Evolutionary conservation across 2,888 invertebrate species (phyloP), one percentile per base, ranked within the genome.

Genomic region (Phrixothrix hirtus): DNA sequence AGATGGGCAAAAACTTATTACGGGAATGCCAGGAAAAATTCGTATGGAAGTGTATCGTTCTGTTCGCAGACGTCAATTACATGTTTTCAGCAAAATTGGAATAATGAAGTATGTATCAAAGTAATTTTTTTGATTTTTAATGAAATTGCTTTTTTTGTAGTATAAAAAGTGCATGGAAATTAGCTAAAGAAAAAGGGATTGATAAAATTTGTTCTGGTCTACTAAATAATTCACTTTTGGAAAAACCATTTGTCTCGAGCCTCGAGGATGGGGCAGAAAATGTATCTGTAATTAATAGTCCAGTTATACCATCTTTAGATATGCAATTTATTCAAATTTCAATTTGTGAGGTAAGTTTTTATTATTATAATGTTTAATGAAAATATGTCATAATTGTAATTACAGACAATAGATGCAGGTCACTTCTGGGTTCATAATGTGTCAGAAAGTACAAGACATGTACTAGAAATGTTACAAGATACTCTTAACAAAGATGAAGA

Each of bases 11-110:
- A 57, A 74, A 66, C 59, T 75, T 74, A 61, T 81, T 66, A 73
- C 82, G 0, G 59, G 68, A n/a, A 75, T 82, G 29, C 80, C 81
- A 0, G 87, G 87, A 0, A 82, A 81, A 71, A 83, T 88, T 17
- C 75, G 80, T 7, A 74, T 82, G 12, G 82, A 86, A n/a, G 85
- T 92, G 0, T 91, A 88, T 72, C 85, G 87, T 63, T 85, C 89
- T 0, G 66, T 92, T 0, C 86, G 88, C 71, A 80, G 87, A 69
- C 77, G 87, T 16, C 81, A 83, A 35, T 68, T 85, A 0, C 76
- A 76, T 32, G 75, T 80, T 48, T 76, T 77, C 1, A 76, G 86
- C 17, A 67, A 70, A 7, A 75, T 89, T 43, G 77, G 78, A 1
- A 59, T 86, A 31, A 67, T 87, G 42, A 78, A 80, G 83, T 85